phyloP scores from a whole-genome alignment of 1,140 invertebrate species.

The Diorhabda carinulata region DNA sequence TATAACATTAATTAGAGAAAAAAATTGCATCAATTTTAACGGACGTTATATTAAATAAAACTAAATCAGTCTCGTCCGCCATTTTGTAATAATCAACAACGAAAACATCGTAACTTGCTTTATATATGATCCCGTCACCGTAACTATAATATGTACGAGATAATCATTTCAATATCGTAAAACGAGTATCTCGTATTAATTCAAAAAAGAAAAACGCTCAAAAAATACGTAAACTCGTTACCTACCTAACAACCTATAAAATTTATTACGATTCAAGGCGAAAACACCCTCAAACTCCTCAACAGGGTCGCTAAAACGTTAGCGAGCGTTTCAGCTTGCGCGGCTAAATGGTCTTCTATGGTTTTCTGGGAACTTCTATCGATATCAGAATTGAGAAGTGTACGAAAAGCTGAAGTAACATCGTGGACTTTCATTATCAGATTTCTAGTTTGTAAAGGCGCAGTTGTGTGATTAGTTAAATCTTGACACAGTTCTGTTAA shows the following conservation, averaged over 20 bases:
- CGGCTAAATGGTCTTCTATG: conserved; percentile 61
- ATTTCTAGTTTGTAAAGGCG: conserved; percentile 72
- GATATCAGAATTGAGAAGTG: conserved; percentile 60
- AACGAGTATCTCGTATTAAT: too few species aligned
- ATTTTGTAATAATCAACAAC: too few species aligned
- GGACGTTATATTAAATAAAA: too few species aligned
- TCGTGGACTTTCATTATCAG: conserved; percentile 75
- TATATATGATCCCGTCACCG: too few species aligned
- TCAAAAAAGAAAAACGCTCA: not conserved
- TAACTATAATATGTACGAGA: too few species aligned
- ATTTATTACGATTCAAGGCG: conserved; percentile 50
- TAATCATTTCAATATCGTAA: too few species aligned
- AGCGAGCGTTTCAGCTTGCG: conserved; percentile 75
- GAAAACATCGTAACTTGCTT: too few species aligned
- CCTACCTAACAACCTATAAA: too few species aligned
- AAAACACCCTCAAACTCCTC: conserved; percentile 76
- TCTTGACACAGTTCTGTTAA: conserved; percentile 67
- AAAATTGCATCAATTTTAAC: too few species aligned
- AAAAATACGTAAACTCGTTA: too few species aligned
- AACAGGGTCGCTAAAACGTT: conserved; percentile 76
- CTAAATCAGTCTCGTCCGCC: too few species aligned
- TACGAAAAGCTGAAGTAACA: conserved; percentile 73
- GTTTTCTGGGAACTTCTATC: conserved; percentile 48
- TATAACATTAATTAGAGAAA: too few species aligned
- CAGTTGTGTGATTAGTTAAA: conserved; percentile 68